Evolutionary conservation across 2,113 vertebrate genomes (phyloP).

Genomic region (Dromiciops gliroides): DNA sequence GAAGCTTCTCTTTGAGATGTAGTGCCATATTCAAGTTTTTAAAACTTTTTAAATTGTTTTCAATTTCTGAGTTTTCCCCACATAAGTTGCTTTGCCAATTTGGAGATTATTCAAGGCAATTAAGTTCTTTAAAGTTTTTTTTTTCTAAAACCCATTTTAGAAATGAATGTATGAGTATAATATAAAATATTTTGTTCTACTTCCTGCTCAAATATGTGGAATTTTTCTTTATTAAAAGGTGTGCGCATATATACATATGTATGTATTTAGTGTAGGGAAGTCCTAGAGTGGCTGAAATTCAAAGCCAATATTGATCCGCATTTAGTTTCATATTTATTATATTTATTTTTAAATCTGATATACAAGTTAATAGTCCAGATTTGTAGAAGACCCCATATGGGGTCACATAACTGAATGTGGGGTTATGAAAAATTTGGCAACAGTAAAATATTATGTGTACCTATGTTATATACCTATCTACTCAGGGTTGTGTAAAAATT

Average conservation of each 20-base stretch:
- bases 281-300: not conserved
- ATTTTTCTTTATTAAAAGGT: not conserved
- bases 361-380: not conserved
- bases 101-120: not conserved
- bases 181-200: accelerated
- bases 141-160: not conserved
- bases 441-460: no score
- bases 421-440: no score
- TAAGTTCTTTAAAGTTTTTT: not conserved
- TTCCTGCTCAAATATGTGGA: not conserved
- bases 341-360: not conserved
- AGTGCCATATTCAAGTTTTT: not conserved
- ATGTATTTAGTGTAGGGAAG: not conserved
- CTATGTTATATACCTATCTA: no score
- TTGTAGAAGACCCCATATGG: not conserved
- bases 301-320: not conserved
- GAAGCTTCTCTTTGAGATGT: not conserved
- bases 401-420: no score
- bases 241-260: accelerated
- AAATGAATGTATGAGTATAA: not conserved
- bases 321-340: not conserved
- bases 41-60: not conserved
- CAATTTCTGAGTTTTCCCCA: not conserved
- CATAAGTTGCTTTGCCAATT: not conserved
- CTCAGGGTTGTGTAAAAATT: no score